Conservation (phyloP, 2,113 vertebrate species). For the Cynoglossus semilaevis region DNA sequence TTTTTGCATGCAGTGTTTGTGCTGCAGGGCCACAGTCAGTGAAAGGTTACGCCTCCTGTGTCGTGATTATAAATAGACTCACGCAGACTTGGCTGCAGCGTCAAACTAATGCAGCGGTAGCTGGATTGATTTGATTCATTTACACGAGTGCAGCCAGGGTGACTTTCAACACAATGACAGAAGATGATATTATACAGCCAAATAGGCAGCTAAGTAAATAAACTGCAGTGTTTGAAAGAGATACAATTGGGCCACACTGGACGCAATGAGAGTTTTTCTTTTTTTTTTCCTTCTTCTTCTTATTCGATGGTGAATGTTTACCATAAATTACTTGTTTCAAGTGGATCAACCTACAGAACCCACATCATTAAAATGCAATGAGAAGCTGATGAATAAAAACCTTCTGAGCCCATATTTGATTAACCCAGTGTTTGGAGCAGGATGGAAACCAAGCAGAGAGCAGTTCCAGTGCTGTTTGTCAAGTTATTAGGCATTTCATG, state of each 20-base stretch:
- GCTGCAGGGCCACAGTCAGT: slow-evolving; percentile 28
- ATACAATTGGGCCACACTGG: no score
- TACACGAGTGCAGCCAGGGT: background rate
- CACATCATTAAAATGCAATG: background rate
- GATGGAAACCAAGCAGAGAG: background rate
- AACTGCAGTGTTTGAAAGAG: background rate
- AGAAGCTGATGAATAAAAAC: background rate
- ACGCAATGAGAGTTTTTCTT: no score
- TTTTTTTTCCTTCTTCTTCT: no score
- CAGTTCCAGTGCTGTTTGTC: no score
- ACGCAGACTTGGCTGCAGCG: slow-evolving; percentile 15
- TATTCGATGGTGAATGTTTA: no score
- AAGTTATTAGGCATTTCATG: no score
- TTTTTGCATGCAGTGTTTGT: slow-evolving; percentile 20
- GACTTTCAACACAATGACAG: slow-evolving; percentile 1
- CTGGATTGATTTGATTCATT: slow-evolving; percentile 7
- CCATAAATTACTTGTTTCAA: no score
- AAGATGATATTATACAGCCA: background rate
- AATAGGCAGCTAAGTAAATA: background rate
- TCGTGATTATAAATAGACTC: slow-evolving; percentile 29
- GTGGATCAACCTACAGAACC: background rate
- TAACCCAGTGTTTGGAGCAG: background rate
- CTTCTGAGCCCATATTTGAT: background rate
- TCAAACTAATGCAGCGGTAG: slow-evolving; percentile 6
- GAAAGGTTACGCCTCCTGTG: slow-evolving; percentile 35